Evolutionary conservation across 2,888 invertebrate species (phyloP).

Genomic region (Melikaiella ostensackeni): DNA sequence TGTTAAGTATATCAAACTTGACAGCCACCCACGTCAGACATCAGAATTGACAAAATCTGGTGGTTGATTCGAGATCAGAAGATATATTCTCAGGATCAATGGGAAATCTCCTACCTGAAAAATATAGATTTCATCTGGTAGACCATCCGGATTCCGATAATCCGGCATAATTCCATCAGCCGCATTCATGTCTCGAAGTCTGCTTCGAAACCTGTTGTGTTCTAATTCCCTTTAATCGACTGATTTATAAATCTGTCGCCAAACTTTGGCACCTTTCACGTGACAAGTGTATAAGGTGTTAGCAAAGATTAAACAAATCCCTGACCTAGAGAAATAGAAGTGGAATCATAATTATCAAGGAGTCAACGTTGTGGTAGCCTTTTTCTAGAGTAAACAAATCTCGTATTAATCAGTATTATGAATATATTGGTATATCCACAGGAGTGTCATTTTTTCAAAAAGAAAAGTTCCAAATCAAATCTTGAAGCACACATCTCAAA

Average conservation of each 20-base stretch:
- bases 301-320: constrained; percentile 36
- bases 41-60: constrained; percentile 1
- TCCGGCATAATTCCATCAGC: constrained; percentile 49
- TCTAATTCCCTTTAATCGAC: constrained; percentile 32
- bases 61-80: not conserved
- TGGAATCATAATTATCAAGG: not conserved
- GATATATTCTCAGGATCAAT: constrained; percentile 20
- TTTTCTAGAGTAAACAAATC: not conserved
- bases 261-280: constrained; percentile 36
- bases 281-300: constrained; percentile 37
- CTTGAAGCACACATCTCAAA: too few relatives aligned
- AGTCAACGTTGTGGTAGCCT: not conserved
- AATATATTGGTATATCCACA: too few relatives aligned
- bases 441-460: too few relatives aligned
- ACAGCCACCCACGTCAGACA: constrained; percentile 43
- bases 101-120: constrained; percentile 31
- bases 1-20: constrained; percentile 26
- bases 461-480: too few relatives aligned
- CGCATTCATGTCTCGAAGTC: constrained; percentile 38
- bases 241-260: constrained; percentile 34
- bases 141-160: constrained; percentile 42
- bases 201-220: constrained; percentile 17
- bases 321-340: constrained; percentile 15
- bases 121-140: constrained; percentile 44
- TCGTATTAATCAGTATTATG: not conserved